phyloP scores from a whole-genome alignment of 2,113 vertebrate species.

The Herpetotheres cachinnans region DNA sequence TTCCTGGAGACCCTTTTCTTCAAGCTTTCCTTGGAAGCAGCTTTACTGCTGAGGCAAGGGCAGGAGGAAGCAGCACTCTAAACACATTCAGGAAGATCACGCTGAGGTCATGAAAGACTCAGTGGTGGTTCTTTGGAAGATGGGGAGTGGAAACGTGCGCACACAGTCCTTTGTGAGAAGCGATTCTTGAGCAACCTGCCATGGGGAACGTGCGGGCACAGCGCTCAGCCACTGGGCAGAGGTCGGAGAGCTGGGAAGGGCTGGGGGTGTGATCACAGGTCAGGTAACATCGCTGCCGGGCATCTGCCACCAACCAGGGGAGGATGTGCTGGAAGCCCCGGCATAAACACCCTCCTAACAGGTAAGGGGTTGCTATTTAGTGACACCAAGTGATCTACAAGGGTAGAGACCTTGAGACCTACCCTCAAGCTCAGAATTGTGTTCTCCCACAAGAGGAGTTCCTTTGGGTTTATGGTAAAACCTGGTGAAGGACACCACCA shows the following conservation, averaged over 20 bases:
- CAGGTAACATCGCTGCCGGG: neutral
- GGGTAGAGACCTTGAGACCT: neutral
- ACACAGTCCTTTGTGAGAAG: too few relatives aligned
- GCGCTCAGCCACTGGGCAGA: fast-evolving
- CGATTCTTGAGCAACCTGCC: neutral
- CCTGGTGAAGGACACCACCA: neutral
- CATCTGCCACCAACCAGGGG: fast-evolving
- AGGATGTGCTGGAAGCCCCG: neutral
- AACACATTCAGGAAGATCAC: neutral
- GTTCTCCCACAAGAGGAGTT: neutral
- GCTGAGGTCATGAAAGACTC: neutral
- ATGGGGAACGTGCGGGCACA: fast-evolving
- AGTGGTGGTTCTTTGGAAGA: neutral
- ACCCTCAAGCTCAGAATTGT: neutral
- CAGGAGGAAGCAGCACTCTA: neutral
- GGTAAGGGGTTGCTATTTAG: neutral
- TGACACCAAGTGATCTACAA: neutral
- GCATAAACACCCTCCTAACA: neutral
- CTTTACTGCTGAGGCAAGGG: neutral
- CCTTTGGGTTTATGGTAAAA: neutral
- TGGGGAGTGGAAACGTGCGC: fast-evolving
- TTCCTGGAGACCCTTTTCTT: neutral
- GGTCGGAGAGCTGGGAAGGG: neutral
- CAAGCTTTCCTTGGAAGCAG: neutral
- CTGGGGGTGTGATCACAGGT: too few relatives aligned